Conservation (phyloP, 2,888 invertebrate genomes). For the Drosophila leonis region DNA sequence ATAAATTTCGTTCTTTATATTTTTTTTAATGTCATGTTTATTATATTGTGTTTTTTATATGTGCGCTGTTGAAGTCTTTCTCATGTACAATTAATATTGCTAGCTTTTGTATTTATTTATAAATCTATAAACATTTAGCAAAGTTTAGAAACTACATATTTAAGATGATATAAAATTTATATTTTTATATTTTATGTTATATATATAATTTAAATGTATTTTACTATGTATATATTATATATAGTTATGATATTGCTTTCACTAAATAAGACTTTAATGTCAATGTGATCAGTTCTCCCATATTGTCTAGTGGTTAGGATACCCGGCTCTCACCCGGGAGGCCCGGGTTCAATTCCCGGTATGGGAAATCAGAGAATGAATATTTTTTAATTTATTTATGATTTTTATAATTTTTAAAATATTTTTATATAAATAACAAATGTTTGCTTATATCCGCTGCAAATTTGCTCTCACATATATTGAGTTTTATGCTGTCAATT, state of each 20-base stretch:
- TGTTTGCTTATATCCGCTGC: background rate
- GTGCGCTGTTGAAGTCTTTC: too few species aligned
- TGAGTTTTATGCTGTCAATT: constrained; percentile 11
- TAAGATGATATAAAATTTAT: background rate
- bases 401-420: background rate
- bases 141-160: background rate
- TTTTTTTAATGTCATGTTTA: background rate
- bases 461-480: background rate
- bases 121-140: background rate
- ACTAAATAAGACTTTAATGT: background rate
- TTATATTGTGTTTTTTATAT: background rate
- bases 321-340: constrained; percentile 77
- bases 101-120: background rate
- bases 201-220: background rate
- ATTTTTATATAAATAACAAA: background rate
- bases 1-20: background rate
- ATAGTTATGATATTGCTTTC: background rate
- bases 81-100: too few species aligned
- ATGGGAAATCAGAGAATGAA: background rate
- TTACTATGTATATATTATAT: background rate
- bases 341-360: constrained; percentile 69
- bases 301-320: constrained; percentile 77
- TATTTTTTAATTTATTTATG: background rate
- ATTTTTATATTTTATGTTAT: too few species aligned
- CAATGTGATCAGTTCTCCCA: constrained; percentile 30